Base-by-base conservation (phyloP, 2,113 vertebrate species). In the Tor tambroides region DNA sequence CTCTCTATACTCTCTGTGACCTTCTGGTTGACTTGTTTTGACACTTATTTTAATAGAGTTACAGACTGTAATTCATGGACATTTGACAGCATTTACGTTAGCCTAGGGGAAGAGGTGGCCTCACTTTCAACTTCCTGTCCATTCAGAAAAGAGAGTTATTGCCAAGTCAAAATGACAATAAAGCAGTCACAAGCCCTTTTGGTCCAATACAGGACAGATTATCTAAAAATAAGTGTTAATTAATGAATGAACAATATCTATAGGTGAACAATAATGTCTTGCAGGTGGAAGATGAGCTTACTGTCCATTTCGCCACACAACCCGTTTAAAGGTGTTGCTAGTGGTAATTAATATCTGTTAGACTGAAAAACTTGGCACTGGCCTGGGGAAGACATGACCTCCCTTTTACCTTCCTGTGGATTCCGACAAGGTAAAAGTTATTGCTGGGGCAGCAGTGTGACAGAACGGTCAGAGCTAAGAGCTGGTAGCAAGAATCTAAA, bases 81-180 rank as follows among this genome's bases (percentile, higher is more conserved):
- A 78, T 89, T 87, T 87, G 88, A 89, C 86, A 84, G 81, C 76
- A 51, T 71, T 84, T 80, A 74, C 67, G 88, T 88, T 84, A 82
- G 84, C 86, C 43, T 80, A 72, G 65, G 65, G 85, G 89, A 75
- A 72, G 61, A 86, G 81, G 51, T 88, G 88, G 84, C 91, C 89
- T 85, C 85, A 59, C 46, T 63, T 77, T 91, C 82, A 90, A 87
- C 91, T 91, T 91, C 89, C 91, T 90, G 88, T 85, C 79, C 82
- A 86, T 86, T 87, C 77, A 85, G 87, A 88, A 72, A 71, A 80
- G 72, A 77, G 59, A 87, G 84, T 88, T 87, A 88, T 79, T 67
- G 85, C 76, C 35, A 76, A 85, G 77, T 87, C 77, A 85, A 83
- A n/a, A 80, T 71, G 26, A 46, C 35, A 74, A 78, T 38, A 56